phyloP scores from a whole-genome alignment of 2,113 vertebrate species.

The Phalacrocorax brasilianus region DNA sequence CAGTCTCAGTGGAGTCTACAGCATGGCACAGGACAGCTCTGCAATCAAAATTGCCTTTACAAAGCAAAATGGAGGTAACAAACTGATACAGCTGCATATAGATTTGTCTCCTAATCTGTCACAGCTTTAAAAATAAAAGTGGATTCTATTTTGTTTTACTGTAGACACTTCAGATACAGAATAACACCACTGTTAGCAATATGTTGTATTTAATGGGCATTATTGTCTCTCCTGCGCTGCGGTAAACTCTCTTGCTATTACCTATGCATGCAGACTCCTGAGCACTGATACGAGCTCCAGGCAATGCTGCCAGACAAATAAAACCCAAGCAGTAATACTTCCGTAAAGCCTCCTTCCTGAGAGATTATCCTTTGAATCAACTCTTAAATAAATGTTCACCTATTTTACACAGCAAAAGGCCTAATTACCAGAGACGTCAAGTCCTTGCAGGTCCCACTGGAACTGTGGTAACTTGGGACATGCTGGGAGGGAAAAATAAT shows the following conservation, averaged over 20 bases:
- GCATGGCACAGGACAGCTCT: background rate
- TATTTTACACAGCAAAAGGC: background rate
- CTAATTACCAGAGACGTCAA: background rate
- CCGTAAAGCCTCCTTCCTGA: background rate
- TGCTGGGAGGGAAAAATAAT: fast-evolving
- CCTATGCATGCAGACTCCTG: background rate
- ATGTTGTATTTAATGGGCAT: background rate
- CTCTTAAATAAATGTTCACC: background rate
- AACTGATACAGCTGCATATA: background rate
- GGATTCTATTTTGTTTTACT: background rate
- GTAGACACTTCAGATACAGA: background rate
- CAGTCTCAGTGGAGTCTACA: conserved; percentile 8
- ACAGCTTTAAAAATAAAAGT: conserved; percentile 22
- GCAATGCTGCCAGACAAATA: background rate
- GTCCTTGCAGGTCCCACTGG: background rate
- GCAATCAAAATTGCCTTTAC: conserved; percentile 23
- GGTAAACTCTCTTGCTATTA: background rate
- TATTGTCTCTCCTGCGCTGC: background rate
- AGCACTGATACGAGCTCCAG: background rate
- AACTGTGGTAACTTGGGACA: background rate
- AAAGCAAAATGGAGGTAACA: conserved; percentile 30
- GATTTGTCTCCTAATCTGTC: conserved; percentile 23
- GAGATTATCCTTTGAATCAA: background rate
- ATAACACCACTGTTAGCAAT: background rate
- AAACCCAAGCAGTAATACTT: background rate